A percentile compares a stretch with the other conserved stretches of the same genome.
These are phyloP conservation scores for Miniopterus natalensis DNA, from an alignment of 2,113 vertebrate species.

Conservation along the genomic window DNA sequence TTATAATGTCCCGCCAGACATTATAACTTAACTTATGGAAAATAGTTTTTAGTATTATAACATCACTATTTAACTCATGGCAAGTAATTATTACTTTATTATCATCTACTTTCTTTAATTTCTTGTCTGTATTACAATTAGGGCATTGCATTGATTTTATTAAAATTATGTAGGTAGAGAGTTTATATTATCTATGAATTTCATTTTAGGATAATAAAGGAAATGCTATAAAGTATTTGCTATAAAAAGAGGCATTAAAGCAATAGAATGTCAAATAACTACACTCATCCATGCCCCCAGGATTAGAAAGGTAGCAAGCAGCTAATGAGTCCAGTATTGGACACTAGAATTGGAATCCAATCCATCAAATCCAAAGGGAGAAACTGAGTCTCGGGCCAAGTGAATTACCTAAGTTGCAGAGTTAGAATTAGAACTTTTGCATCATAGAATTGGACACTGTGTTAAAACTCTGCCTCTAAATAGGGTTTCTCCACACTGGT, in stretches of 20 bases:
- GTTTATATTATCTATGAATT: slow-evolving; percentile 41
- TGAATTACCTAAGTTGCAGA: background rate
- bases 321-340: background rate
- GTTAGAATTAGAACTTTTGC: background rate
- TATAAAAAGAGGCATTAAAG: slow-evolving; percentile 22
- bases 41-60: slow-evolving; percentile 16
- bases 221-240: background rate
- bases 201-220: slow-evolving; percentile 52
- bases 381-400: background rate
- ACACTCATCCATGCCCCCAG: background rate
- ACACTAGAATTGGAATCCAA: background rate
- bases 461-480: background rate
- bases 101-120: slow-evolving; percentile 44
- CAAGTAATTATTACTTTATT: slow-evolving; percentile 59
- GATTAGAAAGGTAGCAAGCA: background rate
- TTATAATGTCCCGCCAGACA: background rate
- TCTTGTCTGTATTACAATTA: slow-evolving; percentile 1
- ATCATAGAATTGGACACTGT: background rate
- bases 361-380: background rate
- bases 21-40: background rate
- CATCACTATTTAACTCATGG: background rate
- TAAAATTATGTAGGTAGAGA: background rate
- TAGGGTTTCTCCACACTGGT: background rate
- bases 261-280: background rate
- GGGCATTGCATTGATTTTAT: background rate